Conservation (phyloP, 2,797 vertebrate genomes). For the Rhabdophis nuchalis region DNA sequence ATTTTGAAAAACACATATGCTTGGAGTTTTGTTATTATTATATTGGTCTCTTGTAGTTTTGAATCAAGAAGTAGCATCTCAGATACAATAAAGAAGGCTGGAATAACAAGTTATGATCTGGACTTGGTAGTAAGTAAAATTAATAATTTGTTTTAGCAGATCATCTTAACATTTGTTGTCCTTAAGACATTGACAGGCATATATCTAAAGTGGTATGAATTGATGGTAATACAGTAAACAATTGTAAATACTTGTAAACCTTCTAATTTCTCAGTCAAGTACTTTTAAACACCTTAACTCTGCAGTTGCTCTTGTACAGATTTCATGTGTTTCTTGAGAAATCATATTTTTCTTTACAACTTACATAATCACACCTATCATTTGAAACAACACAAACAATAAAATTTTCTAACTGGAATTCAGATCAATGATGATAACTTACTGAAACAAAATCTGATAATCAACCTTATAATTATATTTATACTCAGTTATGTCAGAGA, state of each 20-base stretch:
- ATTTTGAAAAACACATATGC: background rate
- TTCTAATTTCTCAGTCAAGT: background rate
- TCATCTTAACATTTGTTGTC: background rate
- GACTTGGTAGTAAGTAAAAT: constrained; percentile 18
- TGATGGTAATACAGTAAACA: background rate
- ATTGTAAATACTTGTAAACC: background rate
- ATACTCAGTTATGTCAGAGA: background rate
- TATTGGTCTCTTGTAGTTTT: constrained; percentile 19
- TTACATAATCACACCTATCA: background rate
- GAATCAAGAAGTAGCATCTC: background rate
- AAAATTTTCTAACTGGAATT: background rate
- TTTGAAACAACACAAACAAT: background rate
- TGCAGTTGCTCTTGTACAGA: background rate
- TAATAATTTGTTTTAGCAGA: background rate
- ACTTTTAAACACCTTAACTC: background rate
- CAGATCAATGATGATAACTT: background rate
- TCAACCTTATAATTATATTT: background rate
- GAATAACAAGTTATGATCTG: background rate
- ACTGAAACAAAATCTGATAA: background rate
- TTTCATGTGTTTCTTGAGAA: background rate
- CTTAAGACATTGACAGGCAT: background rate
- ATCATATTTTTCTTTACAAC: background rate
- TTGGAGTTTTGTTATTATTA: background rate
- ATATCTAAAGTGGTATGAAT: background rate
- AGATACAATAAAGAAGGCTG: constrained; percentile 1